phyloP scores from a whole-genome alignment of 1,140 invertebrate species.

The Anastatus disparis region DNA sequence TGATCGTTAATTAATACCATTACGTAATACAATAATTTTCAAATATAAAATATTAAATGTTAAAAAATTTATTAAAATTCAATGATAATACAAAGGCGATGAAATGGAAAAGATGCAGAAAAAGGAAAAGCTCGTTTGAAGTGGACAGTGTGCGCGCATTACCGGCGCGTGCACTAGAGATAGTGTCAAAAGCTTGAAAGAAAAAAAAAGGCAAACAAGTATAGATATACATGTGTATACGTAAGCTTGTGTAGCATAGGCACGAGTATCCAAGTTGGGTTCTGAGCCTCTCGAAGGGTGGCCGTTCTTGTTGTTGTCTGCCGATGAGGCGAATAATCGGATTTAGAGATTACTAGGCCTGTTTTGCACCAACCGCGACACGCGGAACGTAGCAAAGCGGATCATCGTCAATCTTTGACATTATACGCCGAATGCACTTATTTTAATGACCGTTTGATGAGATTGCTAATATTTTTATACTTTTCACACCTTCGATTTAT shows the following conservation, averaged over 20 bases:
- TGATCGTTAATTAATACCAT: too few species aligned
- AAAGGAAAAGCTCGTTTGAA: background rate
- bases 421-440: background rate
- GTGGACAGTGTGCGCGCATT: too few species aligned
- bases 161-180: background rate
- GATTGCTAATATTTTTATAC: too few species aligned
- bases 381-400: slow-evolving; percentile 28
- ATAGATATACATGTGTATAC: background rate
- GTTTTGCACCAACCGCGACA: slow-evolving; percentile 46
- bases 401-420: slow-evolving; percentile 20
- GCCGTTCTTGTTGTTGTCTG: slow-evolving; percentile 57
- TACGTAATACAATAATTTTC: too few species aligned
- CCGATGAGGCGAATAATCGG: slow-evolving; percentile 65
- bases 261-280: slow-evolving; percentile 34
- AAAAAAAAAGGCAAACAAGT: slow-evolving; percentile 13
- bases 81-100: background rate
- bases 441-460: slow-evolving; percentile 22
- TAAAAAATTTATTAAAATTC: too few species aligned
- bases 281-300: slow-evolving; percentile 47
- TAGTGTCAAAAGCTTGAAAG: slow-evolving; percentile 10
- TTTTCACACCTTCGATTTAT: too few species aligned
- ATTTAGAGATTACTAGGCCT: slow-evolving; percentile 61
- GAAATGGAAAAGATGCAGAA: background rate
- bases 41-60: too few species aligned
- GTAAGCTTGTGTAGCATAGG: too few species aligned